Evolutionary conservation across 2,888 invertebrate genomes (phyloP).

Genomic region (Meganola albula): DNA sequence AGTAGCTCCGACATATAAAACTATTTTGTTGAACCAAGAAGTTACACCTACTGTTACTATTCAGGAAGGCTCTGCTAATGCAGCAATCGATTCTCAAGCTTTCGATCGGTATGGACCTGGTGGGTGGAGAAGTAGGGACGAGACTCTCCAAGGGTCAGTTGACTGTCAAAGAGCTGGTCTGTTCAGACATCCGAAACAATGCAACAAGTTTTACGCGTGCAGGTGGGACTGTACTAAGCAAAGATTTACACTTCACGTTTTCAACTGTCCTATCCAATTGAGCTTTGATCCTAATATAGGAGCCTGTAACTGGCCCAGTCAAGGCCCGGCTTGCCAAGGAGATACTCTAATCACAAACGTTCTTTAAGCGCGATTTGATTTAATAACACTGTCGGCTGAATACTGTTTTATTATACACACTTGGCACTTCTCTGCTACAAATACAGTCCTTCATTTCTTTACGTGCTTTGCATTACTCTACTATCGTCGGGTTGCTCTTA

Average conservation of each 20-base stretch:
- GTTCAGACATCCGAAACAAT: slow-evolving; percentile 85
- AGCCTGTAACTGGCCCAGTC: slow-evolving; percentile 91
- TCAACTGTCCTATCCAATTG: slow-evolving; percentile 87
- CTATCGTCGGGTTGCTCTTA: too few species aligned
- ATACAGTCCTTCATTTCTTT: too few species aligned
- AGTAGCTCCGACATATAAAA: slow-evolving; percentile 61
- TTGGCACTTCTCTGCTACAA: too few species aligned
- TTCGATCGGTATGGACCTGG: slow-evolving; percentile 80
- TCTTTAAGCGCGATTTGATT: slow-evolving; percentile 51
- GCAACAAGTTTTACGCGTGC: slow-evolving; percentile 90
- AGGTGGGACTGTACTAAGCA: slow-evolving; percentile 88
- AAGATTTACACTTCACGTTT: slow-evolving; percentile 84
- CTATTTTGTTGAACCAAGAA: slow-evolving; percentile 55
- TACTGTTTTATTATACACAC: too few species aligned
- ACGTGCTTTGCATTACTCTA: too few species aligned
- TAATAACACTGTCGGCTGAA: too few species aligned
- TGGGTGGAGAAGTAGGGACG: slow-evolving; percentile 77
- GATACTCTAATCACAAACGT: slow-evolving; percentile 81
- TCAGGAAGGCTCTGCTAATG: slow-evolving; percentile 35
- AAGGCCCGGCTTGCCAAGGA: slow-evolving; percentile 86
- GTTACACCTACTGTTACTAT: slow-evolving; percentile 38
- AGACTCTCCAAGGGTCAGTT: slow-evolving; percentile 78
- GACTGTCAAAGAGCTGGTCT: slow-evolving; percentile 80
- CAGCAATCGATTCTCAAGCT: slow-evolving; percentile 57
- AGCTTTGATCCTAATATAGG: slow-evolving; percentile 85